These are phyloP conservation scores for Siphamia tubifer DNA, from an alignment of 2,113 vertebrate genomes.

Conservation along the genomic window DNA sequence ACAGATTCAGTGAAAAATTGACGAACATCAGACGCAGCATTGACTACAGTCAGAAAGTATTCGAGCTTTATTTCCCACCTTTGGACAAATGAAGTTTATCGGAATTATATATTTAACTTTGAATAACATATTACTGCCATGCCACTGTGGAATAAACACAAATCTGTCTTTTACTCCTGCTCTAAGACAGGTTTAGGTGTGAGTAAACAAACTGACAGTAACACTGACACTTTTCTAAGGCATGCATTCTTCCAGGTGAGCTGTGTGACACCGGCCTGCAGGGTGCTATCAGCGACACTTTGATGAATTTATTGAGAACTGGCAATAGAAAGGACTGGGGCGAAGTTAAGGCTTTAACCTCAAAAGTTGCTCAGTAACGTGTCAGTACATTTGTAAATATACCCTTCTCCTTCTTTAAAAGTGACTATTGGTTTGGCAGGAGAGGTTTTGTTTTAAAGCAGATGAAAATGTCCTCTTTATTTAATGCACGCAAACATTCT, in stretches of 20 bases:
- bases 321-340: slow-evolving; percentile 14
- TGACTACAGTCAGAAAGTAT: too few species aligned
- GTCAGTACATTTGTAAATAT: background rate
- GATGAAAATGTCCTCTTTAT: too few species aligned
- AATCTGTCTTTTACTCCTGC: background rate
- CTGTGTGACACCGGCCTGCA: slow-evolving; percentile 48
- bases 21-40: too few species aligned
- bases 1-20: too few species aligned
- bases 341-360: background rate
- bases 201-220: slow-evolving; percentile 60
- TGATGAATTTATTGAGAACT: slow-evolving; percentile 44
- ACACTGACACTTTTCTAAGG: slow-evolving; percentile 43
- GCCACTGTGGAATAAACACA: slow-evolving; percentile 20
- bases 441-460: too few species aligned
- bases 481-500: too few species aligned
- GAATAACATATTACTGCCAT: background rate
- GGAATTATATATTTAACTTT: background rate
- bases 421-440: background rate
- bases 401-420: background rate
- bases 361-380: slow-evolving; percentile 3
- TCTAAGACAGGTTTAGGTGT: slow-evolving; percentile 12
- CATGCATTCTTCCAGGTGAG: slow-evolving; percentile 35
- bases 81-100: background rate
- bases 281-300: slow-evolving; percentile 60
- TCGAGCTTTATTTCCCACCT: background rate